Evolutionary conservation across 2,888 invertebrate genomes (phyloP).

Genomic region (Mesorhabditis spiculigera): DNA sequence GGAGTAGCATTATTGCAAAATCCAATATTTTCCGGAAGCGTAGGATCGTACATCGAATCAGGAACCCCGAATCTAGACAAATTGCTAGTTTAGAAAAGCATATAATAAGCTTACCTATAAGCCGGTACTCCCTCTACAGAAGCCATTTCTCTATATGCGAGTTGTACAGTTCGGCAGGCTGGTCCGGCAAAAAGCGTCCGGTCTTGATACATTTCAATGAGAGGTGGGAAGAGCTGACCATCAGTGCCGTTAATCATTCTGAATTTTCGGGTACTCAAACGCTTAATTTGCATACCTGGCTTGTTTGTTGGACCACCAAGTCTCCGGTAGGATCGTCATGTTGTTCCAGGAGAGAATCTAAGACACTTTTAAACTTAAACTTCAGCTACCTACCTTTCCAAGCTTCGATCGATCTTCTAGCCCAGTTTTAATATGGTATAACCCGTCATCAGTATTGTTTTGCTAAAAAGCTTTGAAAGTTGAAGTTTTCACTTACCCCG

Average conservation of each 20-base stretch:
- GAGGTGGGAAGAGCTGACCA: constrained; percentile 51
- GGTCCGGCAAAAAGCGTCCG: constrained; percentile 42
- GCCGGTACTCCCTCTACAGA: constrained; percentile 11
- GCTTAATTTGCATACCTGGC: constrained; percentile 9
- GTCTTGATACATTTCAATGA: constrained; percentile 24
- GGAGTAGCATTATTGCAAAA: constrained; percentile 51
- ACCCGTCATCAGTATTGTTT: constrained; percentile 52
- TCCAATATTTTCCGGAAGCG: constrained; percentile 30
- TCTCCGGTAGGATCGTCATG: constrained; percentile 30
- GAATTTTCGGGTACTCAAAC: constrained; percentile 45
- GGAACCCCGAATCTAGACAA: constrained; percentile 25
- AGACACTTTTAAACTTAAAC: neutral
- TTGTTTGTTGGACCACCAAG: neutral
- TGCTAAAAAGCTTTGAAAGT: too few relatives aligned
- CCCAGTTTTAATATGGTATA: constrained; percentile 50
- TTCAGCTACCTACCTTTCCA: constrained; percentile 27
- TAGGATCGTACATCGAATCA: constrained; percentile 42
- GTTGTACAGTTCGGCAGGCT: constrained; percentile 30
- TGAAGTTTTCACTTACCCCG: constrained; percentile 20
- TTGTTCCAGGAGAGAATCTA: constrained; percentile 50
- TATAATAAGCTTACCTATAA: constrained; percentile 10
- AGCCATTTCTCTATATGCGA: constrained; percentile 12
- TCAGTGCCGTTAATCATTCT: constrained; percentile 51
- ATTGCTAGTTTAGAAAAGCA: neutral
- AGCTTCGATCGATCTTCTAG: constrained; percentile 27